Percentiles rank a stretch among this genome's conserved stretches.
phyloP scores from a whole-genome alignment of 2,113 vertebrate genomes.

The Cariama cristata region DNA sequence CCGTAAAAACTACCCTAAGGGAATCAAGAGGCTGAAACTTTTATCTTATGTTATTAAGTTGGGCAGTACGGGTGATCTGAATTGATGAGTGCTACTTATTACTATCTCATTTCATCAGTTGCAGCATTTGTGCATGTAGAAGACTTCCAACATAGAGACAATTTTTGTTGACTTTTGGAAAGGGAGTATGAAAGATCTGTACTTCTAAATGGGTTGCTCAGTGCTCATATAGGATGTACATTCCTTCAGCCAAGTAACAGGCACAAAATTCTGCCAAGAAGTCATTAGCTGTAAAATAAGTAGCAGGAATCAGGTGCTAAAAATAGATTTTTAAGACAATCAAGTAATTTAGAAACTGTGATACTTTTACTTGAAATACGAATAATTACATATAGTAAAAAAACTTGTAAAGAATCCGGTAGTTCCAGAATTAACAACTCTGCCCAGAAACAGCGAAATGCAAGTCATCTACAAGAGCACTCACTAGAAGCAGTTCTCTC shows the following conservation, averaged over 20 bases:
- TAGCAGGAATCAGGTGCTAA: background rate
- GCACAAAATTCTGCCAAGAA: slow-evolving; percentile 21
- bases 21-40: background rate
- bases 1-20: background rate
- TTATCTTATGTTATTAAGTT: background rate
- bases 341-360: background rate
- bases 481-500: background rate
- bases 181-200: background rate
- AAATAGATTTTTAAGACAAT: slow-evolving; percentile 33
- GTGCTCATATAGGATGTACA: background rate
- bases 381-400: slow-evolving; percentile 26
- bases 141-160: background rate
- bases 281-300: slow-evolving; percentile 21
- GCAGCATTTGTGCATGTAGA: background rate
- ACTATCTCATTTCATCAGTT: background rate
- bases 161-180: background rate
- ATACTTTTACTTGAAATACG: background rate
- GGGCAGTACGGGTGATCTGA: background rate
- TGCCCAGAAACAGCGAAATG: background rate
- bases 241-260: slow-evolving; percentile 2
- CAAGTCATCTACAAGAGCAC: background rate
- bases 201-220: fast-evolving
- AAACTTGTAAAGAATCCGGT: slow-evolving; percentile 7
- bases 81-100: background rate
- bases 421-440: background rate